Conservation (phyloP, 2,113 vertebrate species). For the Nothocercus julius region DNA sequence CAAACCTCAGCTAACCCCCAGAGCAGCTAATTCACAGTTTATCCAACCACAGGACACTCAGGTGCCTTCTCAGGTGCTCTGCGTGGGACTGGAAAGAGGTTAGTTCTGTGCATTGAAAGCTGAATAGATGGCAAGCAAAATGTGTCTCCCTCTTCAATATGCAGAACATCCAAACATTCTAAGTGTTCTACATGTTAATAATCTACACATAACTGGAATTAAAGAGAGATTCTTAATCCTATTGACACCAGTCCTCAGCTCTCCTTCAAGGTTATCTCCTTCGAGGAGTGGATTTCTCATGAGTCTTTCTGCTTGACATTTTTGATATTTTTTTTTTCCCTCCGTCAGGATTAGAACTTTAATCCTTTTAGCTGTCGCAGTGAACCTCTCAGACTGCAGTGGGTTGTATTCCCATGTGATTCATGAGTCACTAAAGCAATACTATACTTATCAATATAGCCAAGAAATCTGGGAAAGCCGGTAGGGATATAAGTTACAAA, state of each 20-base stretch:
- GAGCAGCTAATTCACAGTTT: background rate
- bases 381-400: background rate
- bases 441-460: background rate
- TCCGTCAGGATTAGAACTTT: background rate
- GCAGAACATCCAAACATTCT: background rate
- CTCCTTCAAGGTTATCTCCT: background rate
- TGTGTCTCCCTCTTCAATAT: background rate
- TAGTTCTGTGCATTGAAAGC: too few relatives aligned
- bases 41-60: background rate
- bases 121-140: background rate
- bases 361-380: background rate
- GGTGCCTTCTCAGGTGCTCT: background rate
- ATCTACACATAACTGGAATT: background rate
- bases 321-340: background rate
- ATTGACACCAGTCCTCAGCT: background rate
- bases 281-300: background rate
- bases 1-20: background rate
- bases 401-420: background rate
- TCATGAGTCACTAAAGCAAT: background rate
- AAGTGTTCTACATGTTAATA: background rate
- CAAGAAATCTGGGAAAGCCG: background rate
- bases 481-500: background rate
- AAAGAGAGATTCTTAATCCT: background rate
- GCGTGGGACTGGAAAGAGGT: background rate
- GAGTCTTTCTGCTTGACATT: background rate